These are phyloP conservation scores for Orchesellides sinensis DNA, from an alignment of 2,888 invertebrate species.

Conservation along the genomic window DNA sequence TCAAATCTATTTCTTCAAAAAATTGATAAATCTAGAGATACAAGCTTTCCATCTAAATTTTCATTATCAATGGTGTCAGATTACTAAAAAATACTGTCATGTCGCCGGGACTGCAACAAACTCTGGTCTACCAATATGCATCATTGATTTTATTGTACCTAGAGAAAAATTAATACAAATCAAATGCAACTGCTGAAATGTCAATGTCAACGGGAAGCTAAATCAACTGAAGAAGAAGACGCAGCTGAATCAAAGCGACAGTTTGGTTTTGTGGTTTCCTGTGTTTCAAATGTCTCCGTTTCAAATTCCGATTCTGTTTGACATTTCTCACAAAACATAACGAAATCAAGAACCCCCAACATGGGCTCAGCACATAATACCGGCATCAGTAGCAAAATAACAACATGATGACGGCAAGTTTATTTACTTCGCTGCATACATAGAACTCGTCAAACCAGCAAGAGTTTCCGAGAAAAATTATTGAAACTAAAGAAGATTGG, in stretches of 20 bases:
- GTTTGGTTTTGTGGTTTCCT: constrained; percentile 57
- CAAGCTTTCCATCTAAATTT: constrained; percentile 7
- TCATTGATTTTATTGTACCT: background rate
- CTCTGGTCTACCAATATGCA: background rate
- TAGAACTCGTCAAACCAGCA: constrained; percentile 45
- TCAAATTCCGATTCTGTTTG: constrained; percentile 28
- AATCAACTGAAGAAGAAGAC: constrained; percentile 37
- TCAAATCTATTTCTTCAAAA: constrained; percentile 26
- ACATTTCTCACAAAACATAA: background rate
- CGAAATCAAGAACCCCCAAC: background rate
- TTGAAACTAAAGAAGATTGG: constrained; percentile 43
- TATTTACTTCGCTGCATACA: background rate
- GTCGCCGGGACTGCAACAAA: too few relatives aligned
- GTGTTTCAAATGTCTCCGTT: constrained; percentile 14
- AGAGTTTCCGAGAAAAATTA: constrained; percentile 31
- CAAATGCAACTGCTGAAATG: background rate
- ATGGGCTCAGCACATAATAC: background rate
- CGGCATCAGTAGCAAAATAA: background rate
- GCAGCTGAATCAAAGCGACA: constrained; percentile 40
- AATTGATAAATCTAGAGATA: constrained; percentile 15
- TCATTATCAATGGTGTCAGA: constrained; percentile 28
- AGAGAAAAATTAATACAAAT: constrained; percentile 26
- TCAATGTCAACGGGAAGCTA: constrained; percentile 41
- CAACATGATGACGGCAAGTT: background rate
- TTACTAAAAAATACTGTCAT: constrained; percentile 19